Conservation (phyloP, 2,113 vertebrate species). For the Antechinus stuartii region DNA sequence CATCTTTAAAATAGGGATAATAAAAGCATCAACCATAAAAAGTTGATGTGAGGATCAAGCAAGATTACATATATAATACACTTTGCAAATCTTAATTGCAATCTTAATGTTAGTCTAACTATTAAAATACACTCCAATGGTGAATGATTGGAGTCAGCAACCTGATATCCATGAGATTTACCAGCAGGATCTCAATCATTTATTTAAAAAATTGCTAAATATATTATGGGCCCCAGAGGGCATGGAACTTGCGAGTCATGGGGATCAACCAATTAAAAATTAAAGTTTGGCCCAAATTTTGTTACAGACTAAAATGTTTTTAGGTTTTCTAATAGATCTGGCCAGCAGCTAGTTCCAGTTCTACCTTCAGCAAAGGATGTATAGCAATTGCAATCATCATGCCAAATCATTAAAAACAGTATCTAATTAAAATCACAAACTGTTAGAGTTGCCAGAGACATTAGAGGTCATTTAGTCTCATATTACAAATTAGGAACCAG, state of each 20-base stretch:
- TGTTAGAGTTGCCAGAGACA: neutral
- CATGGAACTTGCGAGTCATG: neutral
- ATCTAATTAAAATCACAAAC: neutral
- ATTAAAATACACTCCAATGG: too few species aligned
- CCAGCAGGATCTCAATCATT: neutral
- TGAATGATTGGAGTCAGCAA: too few species aligned
- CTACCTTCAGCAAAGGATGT: neutral
- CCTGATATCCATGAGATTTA: too few species aligned
- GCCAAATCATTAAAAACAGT: neutral
- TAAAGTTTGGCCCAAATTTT: neutral
- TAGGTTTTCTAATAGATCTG: neutral
- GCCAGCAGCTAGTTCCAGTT: neutral
- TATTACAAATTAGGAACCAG: neutral
- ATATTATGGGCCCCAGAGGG: neutral
- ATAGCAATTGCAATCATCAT: conserved; percentile 3
- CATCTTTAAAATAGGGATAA: too few species aligned
- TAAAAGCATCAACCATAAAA: too few species aligned
- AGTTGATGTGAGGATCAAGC: too few species aligned
- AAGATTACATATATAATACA: too few species aligned
- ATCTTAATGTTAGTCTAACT: too few species aligned
- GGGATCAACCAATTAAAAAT: neutral
- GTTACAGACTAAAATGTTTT: neutral
- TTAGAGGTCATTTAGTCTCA: neutral
- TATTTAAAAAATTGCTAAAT: too few species aligned
- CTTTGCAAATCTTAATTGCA: too few species aligned